Evolutionary conservation across 2,888 invertebrate species (phyloP).

Genomic region (Scaptodrosophila latifasciaeformis): DNA sequence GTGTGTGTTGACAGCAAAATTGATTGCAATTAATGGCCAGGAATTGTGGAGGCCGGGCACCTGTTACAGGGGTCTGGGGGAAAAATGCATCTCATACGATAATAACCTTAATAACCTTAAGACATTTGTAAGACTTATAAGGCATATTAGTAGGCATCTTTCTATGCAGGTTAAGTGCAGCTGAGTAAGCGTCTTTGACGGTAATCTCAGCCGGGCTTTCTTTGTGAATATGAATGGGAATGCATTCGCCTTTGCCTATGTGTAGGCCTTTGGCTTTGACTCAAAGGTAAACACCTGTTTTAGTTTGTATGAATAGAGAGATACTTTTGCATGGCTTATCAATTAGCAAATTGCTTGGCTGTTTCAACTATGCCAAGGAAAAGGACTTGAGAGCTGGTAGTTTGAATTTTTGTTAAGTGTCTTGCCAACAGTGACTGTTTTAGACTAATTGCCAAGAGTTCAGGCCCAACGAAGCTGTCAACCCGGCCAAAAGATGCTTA

Average conservation of each 20-base stretch:
- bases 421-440: too few relatives aligned
- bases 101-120: too few relatives aligned
- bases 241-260: not conserved
- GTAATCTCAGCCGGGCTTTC: slow-evolving; percentile 32
- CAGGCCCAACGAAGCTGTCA: slow-evolving; percentile 26
- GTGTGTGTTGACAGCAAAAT: slow-evolving; percentile 64
- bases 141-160: slow-evolving; percentile 17
- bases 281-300: slow-evolving; percentile 32
- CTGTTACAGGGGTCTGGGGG: not conserved
- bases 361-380: slow-evolving; percentile 29
- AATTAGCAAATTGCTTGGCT: slow-evolving; percentile 60
- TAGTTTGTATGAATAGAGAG: slow-evolving; percentile 3
- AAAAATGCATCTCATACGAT: too few relatives aligned
- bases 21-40: slow-evolving; percentile 63
- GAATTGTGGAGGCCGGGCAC: not conserved
- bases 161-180: slow-evolving; percentile 41
- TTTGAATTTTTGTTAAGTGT: too few relatives aligned
- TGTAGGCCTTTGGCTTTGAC: not conserved
- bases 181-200: slow-evolving; percentile 45
- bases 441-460: slow-evolving; percentile 7
- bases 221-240: not conserved
- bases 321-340: slow-evolving; percentile 50
- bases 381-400: too few relatives aligned
- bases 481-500: slow-evolving; percentile 34
- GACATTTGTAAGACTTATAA: slow-evolving; percentile 16